Base-by-base conservation (phyloP, 1,140 invertebrate genomes). In the Cecropterus lyciades region DNA sequence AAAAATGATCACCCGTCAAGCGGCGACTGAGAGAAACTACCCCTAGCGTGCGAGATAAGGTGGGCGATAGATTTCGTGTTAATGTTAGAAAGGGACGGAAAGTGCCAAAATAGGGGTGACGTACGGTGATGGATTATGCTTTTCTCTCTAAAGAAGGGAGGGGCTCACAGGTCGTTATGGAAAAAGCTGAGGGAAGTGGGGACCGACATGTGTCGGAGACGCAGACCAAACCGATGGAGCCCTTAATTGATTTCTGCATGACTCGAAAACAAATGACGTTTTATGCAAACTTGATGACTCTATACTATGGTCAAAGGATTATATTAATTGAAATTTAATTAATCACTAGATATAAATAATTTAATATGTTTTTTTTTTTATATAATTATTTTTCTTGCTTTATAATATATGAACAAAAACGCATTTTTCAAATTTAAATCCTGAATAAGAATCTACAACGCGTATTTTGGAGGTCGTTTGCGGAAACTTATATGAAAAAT, bases 1-100 rank as follows among this genome's bases (percentile, higher is more conserved):
- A 93, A 93, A 93, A 93, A 93, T 93, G 91, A 93, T 93, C 92
- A 91, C 91, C 92, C 91, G 92, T 93, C 92, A 93, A 92, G 89
- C 86, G 84, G 85, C 88, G 92, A 93, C 92, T 89, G 88, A 92
- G 92, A 93, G 92, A 93, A 93, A 93, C 92, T 92, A 93, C 92
- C 92, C 92, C 87, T 87, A 91, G 91, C 86, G 78, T 77, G 88
- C 67, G 78, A 68, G 80, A 86, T 72, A 80, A 81, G 69, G 87
- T 86, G 20, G 43, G 80, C 72, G 52, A 81, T 82, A 83, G 56
- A 59, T 46, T 73, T 56, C 15, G 20, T 71, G 46, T 42, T 16
- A 10, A 57, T 3, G 89, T 66, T 68, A 11, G 85, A 87, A 48
- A 70, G 77, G 75, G 81, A 91, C 45, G 73, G 88, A 56, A 63